phyloP scores from a whole-genome alignment of 2,797 vertebrate genomes.

The Betta splendens region DNA sequence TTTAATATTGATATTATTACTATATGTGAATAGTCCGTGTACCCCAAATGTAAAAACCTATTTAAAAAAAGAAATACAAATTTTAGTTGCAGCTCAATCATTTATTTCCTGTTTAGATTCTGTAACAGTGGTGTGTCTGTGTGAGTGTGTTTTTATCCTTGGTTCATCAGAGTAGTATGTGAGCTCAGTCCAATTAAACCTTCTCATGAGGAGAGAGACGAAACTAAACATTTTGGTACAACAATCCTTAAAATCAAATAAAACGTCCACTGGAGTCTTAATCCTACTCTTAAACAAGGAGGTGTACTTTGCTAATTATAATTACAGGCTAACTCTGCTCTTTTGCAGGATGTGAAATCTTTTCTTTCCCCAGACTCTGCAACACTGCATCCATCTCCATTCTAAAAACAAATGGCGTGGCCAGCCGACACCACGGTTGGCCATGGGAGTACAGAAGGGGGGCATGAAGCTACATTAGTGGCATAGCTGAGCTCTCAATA shows the following conservation, averaged over 20 bases:
- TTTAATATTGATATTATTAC: too few species aligned
- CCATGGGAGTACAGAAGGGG: slow-evolving; percentile 59
- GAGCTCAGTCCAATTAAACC: slow-evolving; percentile 67
- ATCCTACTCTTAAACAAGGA: slow-evolving; percentile 53
- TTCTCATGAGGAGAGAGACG: slow-evolving; percentile 66
- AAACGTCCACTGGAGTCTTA: slow-evolving; percentile 48
- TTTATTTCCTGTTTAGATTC: slow-evolving; percentile 94
- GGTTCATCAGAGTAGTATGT: slow-evolving; percentile 58
- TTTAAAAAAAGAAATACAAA: slow-evolving; percentile 28
- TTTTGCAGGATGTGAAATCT: slow-evolving; percentile 80
- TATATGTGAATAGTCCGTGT: too few species aligned
- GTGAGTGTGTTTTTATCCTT: slow-evolving; percentile 82
- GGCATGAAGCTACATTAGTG: slow-evolving; percentile 89
- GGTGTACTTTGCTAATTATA: slow-evolving; percentile 78
- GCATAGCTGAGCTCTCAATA: slow-evolving; percentile 99
- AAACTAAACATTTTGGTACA: slow-evolving; percentile 65
- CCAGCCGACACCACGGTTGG: slow-evolving; percentile 46
- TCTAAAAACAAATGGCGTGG: slow-evolving; percentile 80
- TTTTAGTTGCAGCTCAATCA: slow-evolving; percentile 85
- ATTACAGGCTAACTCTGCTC: slow-evolving; percentile 85
- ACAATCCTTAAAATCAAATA: slow-evolving; percentile 69
- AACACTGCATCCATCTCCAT: slow-evolving; percentile 88
- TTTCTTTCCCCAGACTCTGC: slow-evolving; percentile 43
- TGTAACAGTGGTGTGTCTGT: slow-evolving; percentile 79
- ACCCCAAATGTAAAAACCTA: background rate